Evolutionary conservation across 2,888 invertebrate genomes (phyloP), one percentile per base, ranked within the genome.

Genomic region (Digitonthophagus gazella): DNA sequence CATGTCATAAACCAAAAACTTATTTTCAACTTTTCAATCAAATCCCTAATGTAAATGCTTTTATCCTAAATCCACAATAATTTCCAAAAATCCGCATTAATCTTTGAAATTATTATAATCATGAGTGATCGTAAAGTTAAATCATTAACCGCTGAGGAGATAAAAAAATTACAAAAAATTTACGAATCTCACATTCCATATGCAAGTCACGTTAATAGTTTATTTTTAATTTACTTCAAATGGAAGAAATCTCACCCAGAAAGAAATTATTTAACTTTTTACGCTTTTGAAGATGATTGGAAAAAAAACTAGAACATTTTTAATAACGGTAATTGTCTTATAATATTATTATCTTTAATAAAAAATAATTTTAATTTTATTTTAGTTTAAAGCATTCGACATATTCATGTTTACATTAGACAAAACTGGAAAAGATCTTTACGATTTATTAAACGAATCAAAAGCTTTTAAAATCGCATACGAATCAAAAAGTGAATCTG

Each of bases 161-260:
- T 68, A 18, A 58, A 58, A 57, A 61, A 68, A 20, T 55, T 68
- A 22, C 15, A 65, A 20, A 58, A 65, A 14, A 68, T 65, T 16
- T 68, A 68, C 65, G 65, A 65, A 58, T 44, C 65, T 15, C 58
- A 68, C 20, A 18, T 68, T 16, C 65, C 65, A 15, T 55, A 58
- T 54, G 68, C 68, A 3, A 65, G 65, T 1, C 68, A 68, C 58
- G 65, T 68, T 19, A 61, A 65, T 20, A 58, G 58, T 6, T 19
- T 68, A 58, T 28, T 68, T 58, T 58, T 58, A 18, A 68, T 61
- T 16, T 65, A 68, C 28, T 65, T 68, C 58, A 65, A 65, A 65
- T 68, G 68, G 68, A 68, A 68, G 54, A 65, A 44, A 16, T 54
- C 44, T 11, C 64, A 65, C 44, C 28, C 58, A 15, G 65, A 65